Base-by-base conservation (phyloP, 2,797 vertebrate species). In the Hippoglossus hippoglossus region DNA sequence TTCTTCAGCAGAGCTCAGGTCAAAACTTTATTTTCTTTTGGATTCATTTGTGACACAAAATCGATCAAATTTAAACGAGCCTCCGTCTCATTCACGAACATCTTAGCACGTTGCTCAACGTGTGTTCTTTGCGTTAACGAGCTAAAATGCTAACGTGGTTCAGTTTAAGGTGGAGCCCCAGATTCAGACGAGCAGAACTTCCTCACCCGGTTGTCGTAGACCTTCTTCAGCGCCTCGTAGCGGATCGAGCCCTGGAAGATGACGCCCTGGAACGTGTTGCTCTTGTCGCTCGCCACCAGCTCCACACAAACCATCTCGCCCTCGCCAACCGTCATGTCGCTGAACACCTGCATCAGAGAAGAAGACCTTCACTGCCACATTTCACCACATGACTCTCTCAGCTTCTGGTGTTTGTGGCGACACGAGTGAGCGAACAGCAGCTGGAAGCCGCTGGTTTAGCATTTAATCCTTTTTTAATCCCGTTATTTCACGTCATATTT, bases 221-320 rank as follows among this genome's bases (percentile, higher is more conserved):
- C 98, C 82, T 99, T 99, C 93, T 96, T 98, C 15, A 99, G 96
- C 0, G 98, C 98, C 89, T 99, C 98, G 22, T 99, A 99, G 75
- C 98, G 96, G 83, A 99, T 99, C 51, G 98, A 99, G 3, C 98
- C 98, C 92, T 99, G 98, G 84, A 99, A 99, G 91, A 99, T 98
- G 79, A 99, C 98, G 0, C 98, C 97, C 83, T 98, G 98, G 91
- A 99, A 99, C 0, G 93, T 97, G 94, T 96, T 97, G 88, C 92
- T 96, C 90, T 99, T 99, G 91, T 99, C 98, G 2, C 97, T 98
- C 61, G 98, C 98, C 84, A 99, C 97, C 81, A 99, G 94, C 87
- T 99, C 98, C 83, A 99, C 98, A 0, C 98, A 99, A 5, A 99
- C 97, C 98, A 99, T 99, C 93, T 99, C 98, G 0, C 98, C 97